These are phyloP conservation scores for Crossocerus cetratus DNA, from an alignment of 2,888 invertebrate genomes.

Conservation along the genomic window DNA sequence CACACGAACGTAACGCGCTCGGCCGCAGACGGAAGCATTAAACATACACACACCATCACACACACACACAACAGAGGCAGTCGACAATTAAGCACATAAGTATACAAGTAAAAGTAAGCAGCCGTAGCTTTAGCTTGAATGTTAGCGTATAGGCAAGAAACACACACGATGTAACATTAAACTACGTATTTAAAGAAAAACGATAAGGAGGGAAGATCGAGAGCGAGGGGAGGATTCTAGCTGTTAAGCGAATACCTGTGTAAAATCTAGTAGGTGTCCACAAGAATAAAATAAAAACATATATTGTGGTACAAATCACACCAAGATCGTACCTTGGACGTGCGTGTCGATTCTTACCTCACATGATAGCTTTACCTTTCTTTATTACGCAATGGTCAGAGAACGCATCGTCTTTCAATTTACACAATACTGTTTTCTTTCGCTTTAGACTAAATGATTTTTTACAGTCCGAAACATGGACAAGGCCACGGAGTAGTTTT, in stretches of 20 bases:
- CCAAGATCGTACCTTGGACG: constrained; percentile 47
- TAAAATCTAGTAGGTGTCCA: constrained; percentile 77
- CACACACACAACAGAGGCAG: constrained; percentile 49
- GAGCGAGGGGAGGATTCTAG: constrained; percentile 63
- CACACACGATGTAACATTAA: constrained; percentile 74
- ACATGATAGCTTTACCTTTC: too few species aligned
- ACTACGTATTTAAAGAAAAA: constrained; percentile 73
- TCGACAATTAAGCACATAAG: constrained; percentile 71
- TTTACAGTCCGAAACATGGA: too few species aligned
- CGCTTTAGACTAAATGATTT: too few species aligned
- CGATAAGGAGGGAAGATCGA: constrained; percentile 29
- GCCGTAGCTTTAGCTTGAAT: constrained; percentile 75
- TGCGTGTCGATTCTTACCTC: too few species aligned
- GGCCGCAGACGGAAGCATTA: background rate
- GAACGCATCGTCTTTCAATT: background rate
- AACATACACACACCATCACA: constrained; percentile 35
- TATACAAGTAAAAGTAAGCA: constrained; percentile 75
- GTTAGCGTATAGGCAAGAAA: constrained; percentile 72
- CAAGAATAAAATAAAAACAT: constrained; percentile 77
- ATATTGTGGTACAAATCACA: constrained; percentile 76
- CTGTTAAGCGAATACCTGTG: constrained; percentile 76
- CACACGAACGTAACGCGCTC: background rate
- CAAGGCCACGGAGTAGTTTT: too few species aligned
- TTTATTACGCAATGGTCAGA: background rate
- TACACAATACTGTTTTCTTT: too few species aligned